A percentile compares a stretch with the other conserved stretches of the same genome.
Evolutionary conservation across 2,797 vertebrate genomes (phyloP).

Genomic region (Sebastes iracundus): DNA sequence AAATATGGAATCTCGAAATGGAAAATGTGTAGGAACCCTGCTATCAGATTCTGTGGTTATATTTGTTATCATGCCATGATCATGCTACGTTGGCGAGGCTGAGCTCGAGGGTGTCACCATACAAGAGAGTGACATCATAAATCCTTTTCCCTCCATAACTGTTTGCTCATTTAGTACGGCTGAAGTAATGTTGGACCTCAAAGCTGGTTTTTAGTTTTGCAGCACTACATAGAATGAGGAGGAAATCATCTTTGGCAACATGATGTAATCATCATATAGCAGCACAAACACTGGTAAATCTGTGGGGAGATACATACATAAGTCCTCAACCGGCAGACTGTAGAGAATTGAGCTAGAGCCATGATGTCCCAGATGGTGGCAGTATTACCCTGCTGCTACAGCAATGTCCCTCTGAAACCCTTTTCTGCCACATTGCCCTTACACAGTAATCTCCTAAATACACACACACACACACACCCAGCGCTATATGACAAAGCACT

Average conservation of each 20-base stretch:
- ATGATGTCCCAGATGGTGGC: constrained; percentile 71
- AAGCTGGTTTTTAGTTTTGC: constrained; percentile 12
- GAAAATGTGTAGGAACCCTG: too few species aligned
- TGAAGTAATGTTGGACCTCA: neutral
- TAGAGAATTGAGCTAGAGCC: constrained; percentile 33
- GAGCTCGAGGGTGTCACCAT: neutral
- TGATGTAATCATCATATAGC: constrained; percentile 16
- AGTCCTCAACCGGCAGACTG: constrained; percentile 36
- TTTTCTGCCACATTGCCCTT: constrained; percentile 58
- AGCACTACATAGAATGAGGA: constrained; percentile 1
- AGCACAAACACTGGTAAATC: constrained; percentile 18
- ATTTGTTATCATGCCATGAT: neutral
- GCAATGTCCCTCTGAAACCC: constrained; percentile 39
- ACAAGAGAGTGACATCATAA: neutral
- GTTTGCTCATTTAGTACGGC: neutral
- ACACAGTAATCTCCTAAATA: constrained; percentile 51
- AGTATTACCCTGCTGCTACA: constrained; percentile 66
- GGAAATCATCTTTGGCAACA: constrained; percentile 27
- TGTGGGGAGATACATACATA: neutral
- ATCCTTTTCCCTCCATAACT: neutral
- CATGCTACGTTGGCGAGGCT: neutral
- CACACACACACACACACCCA: constrained; percentile 38
- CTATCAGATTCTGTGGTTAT: neutral
- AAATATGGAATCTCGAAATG: fast-evolving
- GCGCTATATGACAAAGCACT: constrained; percentile 53